Conservation (phyloP, 2,888 invertebrate species). For the Cordilura impudica region DNA sequence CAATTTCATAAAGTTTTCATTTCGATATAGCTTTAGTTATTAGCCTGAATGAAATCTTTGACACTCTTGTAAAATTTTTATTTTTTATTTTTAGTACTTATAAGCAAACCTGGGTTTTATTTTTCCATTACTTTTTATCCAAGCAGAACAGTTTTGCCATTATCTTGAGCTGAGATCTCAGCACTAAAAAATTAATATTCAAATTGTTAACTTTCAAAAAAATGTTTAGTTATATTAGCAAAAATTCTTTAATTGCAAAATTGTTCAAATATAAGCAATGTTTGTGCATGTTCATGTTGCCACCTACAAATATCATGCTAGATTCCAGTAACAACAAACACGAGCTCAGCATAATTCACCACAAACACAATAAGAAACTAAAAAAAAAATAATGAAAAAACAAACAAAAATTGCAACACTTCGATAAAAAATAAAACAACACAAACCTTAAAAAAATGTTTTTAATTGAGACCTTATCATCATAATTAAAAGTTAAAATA, state of each 20-base stretch:
- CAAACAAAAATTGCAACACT: slow-evolving; percentile 9
- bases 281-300: slow-evolving; percentile 47
- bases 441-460: slow-evolving; percentile 17
- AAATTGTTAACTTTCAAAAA: slow-evolving; percentile 29
- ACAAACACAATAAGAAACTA: background rate
- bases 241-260: slow-evolving; percentile 42
- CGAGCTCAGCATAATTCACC: slow-evolving; percentile 34
- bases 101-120: too few relatives aligned
- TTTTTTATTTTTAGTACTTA: too few relatives aligned
- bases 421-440: background rate
- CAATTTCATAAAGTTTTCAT: too few relatives aligned
- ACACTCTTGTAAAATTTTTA: too few relatives aligned
- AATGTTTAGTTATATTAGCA: background rate
- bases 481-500: slow-evolving; percentile 64
- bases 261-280: slow-evolving; percentile 37
- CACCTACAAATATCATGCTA: slow-evolving; percentile 57
- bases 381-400: background rate
- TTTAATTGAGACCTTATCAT: slow-evolving; percentile 64
- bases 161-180: too few relatives aligned
- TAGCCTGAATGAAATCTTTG: too few relatives aligned
- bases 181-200: slow-evolving; percentile 4
- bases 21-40: too few relatives aligned
- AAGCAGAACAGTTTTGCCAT: too few relatives aligned
- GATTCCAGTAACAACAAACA: slow-evolving; percentile 29
- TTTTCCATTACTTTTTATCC: too few relatives aligned